Evolutionary conservation across 2,797 vertebrate species (phyloP), one percentile per base, ranked within the genome.

Genomic region (Otus scops): DNA sequence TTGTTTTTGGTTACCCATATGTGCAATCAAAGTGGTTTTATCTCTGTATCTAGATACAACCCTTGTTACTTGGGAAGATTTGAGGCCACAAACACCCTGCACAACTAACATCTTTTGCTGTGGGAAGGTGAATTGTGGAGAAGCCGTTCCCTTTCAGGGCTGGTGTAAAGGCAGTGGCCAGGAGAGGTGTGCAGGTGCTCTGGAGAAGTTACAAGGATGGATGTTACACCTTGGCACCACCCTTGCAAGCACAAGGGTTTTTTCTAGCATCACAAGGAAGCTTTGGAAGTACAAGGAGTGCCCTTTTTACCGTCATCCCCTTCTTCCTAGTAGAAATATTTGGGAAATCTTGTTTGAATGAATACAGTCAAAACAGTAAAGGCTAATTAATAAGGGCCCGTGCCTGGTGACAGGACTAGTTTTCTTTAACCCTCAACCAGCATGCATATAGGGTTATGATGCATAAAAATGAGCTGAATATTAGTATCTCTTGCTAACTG

Each of bases 381-480:
- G 57, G 30, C 4, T 64, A 3, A 11, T n/a, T 26, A 6, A 5
- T 11, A 64, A 79, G 17, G 4, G 3, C 21, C 10, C 11, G 19
- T 8, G 43, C 36, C 41, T 57, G 6, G 27, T 28, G 75, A 3
- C 54, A 28, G 28, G 18, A 41, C 21, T 47, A 41, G 20, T 39
- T n/a, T 30, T 60, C 54, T 41, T 38, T 64, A 39, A 34, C 16
- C 21, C n/a, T n/a, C 65, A 36, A 0, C 41, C 68, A n/a, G 8
- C 13, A 1, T 36, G 19, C 21, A 2, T 2, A 1, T 18, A 12
- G 61, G 45, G 17, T 20, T 60, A 2, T 16, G 41, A 11, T n/a
- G 53, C 41, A 11, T n/a, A 15, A 56, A 45, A 64, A 7, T 6
- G 9, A 26, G 24, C 51, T 67, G 61, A 18, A 4, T 3, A 4